Conservation (phyloP, 2,113 vertebrate genomes). For the Alligator sinensis region DNA sequence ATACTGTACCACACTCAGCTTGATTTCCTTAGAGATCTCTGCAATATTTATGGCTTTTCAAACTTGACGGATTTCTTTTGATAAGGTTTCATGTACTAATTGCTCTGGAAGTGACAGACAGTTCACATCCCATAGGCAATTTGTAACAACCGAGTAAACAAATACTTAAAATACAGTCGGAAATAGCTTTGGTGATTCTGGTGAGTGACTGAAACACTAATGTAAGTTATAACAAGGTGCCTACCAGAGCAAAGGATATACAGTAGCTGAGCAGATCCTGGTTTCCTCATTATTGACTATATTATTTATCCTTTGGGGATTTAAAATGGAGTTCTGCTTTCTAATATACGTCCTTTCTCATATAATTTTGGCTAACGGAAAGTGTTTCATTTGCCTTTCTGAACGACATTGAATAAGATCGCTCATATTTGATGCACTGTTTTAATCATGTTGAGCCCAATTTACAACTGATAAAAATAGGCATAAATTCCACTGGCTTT, state of each 20-base stretch:
- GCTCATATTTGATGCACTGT: background rate
- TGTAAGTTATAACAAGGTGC: background rate
- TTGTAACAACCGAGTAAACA: constrained; percentile 68
- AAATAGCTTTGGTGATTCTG: constrained; percentile 37
- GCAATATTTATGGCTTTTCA: constrained; percentile 76
- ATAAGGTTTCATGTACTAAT: constrained; percentile 77
- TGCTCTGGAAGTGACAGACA: constrained; percentile 77
- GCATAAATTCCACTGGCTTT: fast-evolving
- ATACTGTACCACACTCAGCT: constrained; percentile 14
- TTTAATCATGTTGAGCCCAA: background rate
- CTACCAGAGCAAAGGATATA: background rate
- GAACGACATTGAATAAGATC: background rate
- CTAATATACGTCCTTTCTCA: background rate
- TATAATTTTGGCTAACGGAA: background rate
- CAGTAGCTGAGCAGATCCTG: background rate
- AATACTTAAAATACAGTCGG: constrained; percentile 42
- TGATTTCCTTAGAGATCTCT: constrained; percentile 71
- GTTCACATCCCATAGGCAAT: constrained; percentile 71
- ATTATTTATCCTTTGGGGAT: background rate
- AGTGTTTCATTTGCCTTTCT: fast-evolving
- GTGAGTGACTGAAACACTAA: background rate
- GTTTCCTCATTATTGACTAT: background rate
- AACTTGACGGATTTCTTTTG: constrained; percentile 71
- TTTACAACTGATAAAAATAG: background rate
- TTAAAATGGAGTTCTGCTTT: background rate